Conservation (phyloP, 2,113 vertebrate genomes). For the western clawed frog (Xenopus tropicalis) region DNA sequence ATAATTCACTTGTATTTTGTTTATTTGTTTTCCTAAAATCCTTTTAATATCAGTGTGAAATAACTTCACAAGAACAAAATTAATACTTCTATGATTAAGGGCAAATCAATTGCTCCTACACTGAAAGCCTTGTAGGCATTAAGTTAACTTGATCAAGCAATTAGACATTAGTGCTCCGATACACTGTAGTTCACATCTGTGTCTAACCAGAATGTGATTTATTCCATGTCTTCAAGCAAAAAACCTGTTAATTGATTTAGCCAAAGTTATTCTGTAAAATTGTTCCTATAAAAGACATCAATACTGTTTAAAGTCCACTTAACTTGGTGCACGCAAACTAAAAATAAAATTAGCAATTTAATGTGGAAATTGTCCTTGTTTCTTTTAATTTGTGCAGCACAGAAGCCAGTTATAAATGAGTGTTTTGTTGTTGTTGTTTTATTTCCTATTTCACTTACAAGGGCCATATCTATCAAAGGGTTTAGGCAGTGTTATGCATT, state of each 20-base stretch:
- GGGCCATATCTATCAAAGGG: too few relatives aligned
- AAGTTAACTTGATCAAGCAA: slow-evolving; percentile 15
- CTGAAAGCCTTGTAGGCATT: slow-evolving; percentile 19
- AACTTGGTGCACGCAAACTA: too few relatives aligned
- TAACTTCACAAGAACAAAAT: slow-evolving; percentile 1
- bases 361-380: too few relatives aligned
- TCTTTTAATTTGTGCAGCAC: too few relatives aligned
- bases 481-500: too few relatives aligned
- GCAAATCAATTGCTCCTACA: not conserved
- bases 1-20: not conserved
- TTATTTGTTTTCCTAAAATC: too few relatives aligned
- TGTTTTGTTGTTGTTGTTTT: too few relatives aligned
- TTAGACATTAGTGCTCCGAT: slow-evolving; percentile 5
- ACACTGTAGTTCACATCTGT: not conserved
- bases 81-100: not conserved
- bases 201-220: slow-evolving; percentile 17
- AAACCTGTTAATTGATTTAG: slow-evolving; percentile 8
- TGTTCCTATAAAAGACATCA: too few relatives aligned
- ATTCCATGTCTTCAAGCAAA: slow-evolving; percentile 4
- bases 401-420: too few relatives aligned
- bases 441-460: too few relatives aligned
- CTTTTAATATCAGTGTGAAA: not conserved
- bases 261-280: slow-evolving; percentile 16
- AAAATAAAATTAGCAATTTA: too few relatives aligned
- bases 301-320: too few relatives aligned